Percentiles rank a stretch among this genome's conserved stretches.
Conservation (phyloP, 2,888 invertebrate species). For the Pseudococcus viburni region DNA sequence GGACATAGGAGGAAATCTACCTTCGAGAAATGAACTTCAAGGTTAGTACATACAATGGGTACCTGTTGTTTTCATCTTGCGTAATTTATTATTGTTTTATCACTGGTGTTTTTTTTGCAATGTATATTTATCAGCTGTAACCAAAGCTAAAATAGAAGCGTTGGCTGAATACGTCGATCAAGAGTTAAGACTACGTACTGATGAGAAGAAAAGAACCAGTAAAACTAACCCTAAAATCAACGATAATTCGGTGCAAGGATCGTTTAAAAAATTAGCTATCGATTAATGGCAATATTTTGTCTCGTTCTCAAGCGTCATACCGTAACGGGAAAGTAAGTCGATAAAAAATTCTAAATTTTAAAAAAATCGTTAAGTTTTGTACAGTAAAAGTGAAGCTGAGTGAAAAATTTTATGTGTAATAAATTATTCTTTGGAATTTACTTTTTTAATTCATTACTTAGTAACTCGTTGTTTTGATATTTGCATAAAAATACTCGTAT, state of each 20-base stretch:
- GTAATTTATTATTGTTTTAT: not conserved
- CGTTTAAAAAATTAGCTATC: slow-evolving; percentile 61
- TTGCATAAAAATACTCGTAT: too few species aligned
- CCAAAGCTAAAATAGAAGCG: slow-evolving; percentile 29
- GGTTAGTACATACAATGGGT: slow-evolving; percentile 45
- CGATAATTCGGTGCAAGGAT: slow-evolving; percentile 54
- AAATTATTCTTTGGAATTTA: not conserved
- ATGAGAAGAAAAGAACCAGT: slow-evolving; percentile 33
- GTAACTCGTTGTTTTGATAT: too few species aligned
- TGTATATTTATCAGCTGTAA: slow-evolving; percentile 12
- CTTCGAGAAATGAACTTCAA: slow-evolving; percentile 59
- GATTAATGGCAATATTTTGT: slow-evolving; percentile 19
- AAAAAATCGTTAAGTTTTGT: not conserved
- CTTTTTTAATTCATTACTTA: not conserved
- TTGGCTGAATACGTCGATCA: not conserved
- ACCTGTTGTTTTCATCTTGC: slow-evolving; percentile 11
- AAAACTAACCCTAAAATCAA: not conserved
- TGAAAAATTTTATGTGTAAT: not conserved
- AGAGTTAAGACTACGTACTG: slow-evolving; percentile 45
- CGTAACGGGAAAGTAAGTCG: not conserved
- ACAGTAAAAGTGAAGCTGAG: not conserved
- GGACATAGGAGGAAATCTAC: slow-evolving; percentile 68
- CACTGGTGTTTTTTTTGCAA: not conserved
- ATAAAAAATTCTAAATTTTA: not conserved
- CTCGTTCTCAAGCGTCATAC: too few species aligned